These are phyloP conservation scores for Circus cinereus DNA, from an alignment of 2,797 vertebrate genomes.

Conservation along the genomic window DNA sequence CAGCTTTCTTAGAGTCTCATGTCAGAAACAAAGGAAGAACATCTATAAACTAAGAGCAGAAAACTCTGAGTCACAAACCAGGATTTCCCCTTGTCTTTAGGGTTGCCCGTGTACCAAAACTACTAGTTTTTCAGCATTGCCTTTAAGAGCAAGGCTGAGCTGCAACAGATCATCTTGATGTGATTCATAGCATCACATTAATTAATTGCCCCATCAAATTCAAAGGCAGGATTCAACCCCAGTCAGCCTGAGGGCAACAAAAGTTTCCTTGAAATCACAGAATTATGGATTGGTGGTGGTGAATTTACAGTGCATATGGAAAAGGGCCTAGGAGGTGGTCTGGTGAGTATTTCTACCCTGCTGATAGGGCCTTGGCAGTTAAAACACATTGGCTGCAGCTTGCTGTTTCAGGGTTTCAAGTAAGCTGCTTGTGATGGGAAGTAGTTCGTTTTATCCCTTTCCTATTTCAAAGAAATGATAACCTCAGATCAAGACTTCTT, in stretches of 20 bases:
- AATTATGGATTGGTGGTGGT: background rate
- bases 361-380: slow-evolving; percentile 55
- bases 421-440: slow-evolving; percentile 52
- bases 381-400: slow-evolving; percentile 39
- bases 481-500: background rate
- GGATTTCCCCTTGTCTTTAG: background rate
- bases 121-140: background rate
- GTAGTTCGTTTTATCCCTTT: slow-evolving; percentile 1
- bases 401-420: slow-evolving; percentile 61
- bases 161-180: background rate
- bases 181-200: background rate
- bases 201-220: slow-evolving; percentile 36
- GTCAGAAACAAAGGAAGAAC: slow-evolving; percentile 58
- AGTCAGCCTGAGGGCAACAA: slow-evolving; percentile 8
- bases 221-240: slow-evolving; percentile 6
- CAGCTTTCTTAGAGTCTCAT: slow-evolving; percentile 33
- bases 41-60: slow-evolving; percentile 44
- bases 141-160: background rate
- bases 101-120: background rate
- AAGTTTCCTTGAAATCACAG: slow-evolving; percentile 41
- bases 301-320: background rate
- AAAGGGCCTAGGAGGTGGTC: slow-evolving; percentile 38
- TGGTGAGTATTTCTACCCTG: slow-evolving; percentile 22
- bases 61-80: slow-evolving; percentile 35
- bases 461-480: background rate